Conservation (phyloP, 2,888 invertebrate genomes). For the Acanthopleura granulata region DNA sequence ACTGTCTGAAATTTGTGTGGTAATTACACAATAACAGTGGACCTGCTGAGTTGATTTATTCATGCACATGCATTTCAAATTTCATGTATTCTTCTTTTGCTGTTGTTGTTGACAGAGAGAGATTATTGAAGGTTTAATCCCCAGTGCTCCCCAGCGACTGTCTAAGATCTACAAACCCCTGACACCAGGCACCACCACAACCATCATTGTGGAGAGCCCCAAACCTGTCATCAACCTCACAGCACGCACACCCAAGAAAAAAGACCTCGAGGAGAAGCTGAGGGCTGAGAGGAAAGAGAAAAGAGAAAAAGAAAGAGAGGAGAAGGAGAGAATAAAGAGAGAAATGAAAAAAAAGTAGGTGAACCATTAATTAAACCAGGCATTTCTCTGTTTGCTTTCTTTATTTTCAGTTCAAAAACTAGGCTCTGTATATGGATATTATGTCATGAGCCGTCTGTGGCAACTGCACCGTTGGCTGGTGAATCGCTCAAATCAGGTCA, state of each 20-base stretch:
- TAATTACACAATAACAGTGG: too few relatives aligned
- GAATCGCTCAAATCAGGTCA: too few relatives aligned
- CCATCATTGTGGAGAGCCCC: constrained; percentile 60
- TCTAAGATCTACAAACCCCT: constrained; percentile 19
- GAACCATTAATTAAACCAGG: too few relatives aligned
- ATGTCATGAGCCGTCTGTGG: too few relatives aligned
- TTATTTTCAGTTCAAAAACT: too few relatives aligned
- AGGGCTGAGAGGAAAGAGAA: constrained; percentile 21
- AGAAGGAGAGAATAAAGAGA: constrained; percentile 8
- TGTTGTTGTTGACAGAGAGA: not conserved
- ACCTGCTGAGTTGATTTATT: too few relatives aligned
- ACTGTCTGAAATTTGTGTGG: too few relatives aligned
- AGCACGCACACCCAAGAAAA: constrained; percentile 41
- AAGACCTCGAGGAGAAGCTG: constrained; percentile 4
- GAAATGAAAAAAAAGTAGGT: not conserved
- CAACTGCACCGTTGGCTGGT: too few relatives aligned
- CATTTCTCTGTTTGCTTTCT: too few relatives aligned
- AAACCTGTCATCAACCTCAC: constrained; percentile 59
- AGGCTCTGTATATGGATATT: too few relatives aligned
- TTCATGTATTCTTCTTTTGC: not conserved
- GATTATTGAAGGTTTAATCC: not conserved
- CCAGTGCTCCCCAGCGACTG: not conserved
- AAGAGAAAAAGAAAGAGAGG: constrained; percentile 24
- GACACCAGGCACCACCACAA: constrained; percentile 33
- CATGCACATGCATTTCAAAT: not conserved